Evolutionary conservation across 2,113 vertebrate species (phyloP), one percentile per base, ranked within the genome.

Genomic region (Mormoops blainvillei): DNA sequence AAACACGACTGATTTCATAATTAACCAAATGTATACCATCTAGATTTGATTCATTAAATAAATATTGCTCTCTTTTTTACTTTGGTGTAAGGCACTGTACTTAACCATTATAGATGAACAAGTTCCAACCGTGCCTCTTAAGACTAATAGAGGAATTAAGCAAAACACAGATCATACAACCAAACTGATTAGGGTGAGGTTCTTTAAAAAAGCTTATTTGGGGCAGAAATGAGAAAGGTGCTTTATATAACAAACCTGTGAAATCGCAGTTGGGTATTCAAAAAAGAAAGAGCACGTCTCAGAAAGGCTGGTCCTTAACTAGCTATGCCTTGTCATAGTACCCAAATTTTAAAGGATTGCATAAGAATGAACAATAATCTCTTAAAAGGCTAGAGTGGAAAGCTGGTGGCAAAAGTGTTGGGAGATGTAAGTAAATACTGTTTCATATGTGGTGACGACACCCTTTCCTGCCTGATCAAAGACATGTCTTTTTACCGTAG

Each of bases 41-140:
- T 54, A 41, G 15, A 18, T 68, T 50, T 8, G 78, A 24, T 24
- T 68, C 22, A 45, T 3, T 4, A 65, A 61, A 18, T 38, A 20
- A 45, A 19, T 65, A 61, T 3, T 2, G 38, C 13, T 20, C 58
- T 50, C 2, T 38, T 50, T 70, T 36, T 28, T 2, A 33, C 18
- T 50, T 71, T 0, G 2, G 33, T 9, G 1, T 50, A 36, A 26
- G 58, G 13, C 36, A 0, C 19, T 4, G 19, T 16, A 14, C n/a
- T 36, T 36, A 1, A n/a, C 50, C 4, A 7, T 16, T 24, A 4
- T 28, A 43, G 52, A 33, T 74, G 9, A 56, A 4, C 24, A 0
- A 15, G 24, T 38, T 26, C 48, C 26, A 13, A 28, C 26, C n/a
- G 8, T 3, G 5, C 12, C 6, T 48, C 43, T 90, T 38, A 26